Conservation (phyloP, 2,113 vertebrate species). For the Riparia riparia region DNA sequence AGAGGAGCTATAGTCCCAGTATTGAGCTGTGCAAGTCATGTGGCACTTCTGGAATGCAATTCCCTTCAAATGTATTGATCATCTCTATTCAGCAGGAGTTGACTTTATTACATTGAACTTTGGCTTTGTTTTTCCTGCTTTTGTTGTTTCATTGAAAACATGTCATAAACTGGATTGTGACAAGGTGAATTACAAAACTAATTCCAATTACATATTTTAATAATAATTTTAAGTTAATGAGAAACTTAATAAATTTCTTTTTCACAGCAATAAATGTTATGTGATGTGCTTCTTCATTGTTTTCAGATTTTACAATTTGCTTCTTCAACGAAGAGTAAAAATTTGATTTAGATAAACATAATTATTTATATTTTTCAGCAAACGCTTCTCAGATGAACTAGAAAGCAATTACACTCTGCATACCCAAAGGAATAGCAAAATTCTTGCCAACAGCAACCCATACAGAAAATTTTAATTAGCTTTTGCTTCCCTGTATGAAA, state of each 20-base stretch:
- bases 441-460: constrained; percentile 1
- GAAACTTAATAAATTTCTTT: background rate
- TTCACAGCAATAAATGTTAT: background rate
- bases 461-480: background rate
- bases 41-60: background rate
- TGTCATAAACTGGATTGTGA: background rate
- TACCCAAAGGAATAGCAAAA: background rate
- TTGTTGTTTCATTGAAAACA: background rate
- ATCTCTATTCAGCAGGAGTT: background rate
- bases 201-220: background rate
- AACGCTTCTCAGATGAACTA: constrained; percentile 26
- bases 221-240: background rate
- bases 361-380: constrained; percentile 29
- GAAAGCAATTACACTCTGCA: background rate
- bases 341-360: constrained; percentile 58
- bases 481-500: background rate
- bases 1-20: background rate
- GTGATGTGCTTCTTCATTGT: background rate
- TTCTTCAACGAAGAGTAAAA: constrained; percentile 55
- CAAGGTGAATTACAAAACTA: background rate
- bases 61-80: background rate
- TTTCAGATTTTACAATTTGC: constrained; percentile 24
- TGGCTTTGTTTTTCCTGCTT: background rate
- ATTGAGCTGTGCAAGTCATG: background rate
- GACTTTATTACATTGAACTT: background rate